phyloP scores from a whole-genome alignment of 2,888 invertebrate species.

The Amblyjoppa proteus region DNA sequence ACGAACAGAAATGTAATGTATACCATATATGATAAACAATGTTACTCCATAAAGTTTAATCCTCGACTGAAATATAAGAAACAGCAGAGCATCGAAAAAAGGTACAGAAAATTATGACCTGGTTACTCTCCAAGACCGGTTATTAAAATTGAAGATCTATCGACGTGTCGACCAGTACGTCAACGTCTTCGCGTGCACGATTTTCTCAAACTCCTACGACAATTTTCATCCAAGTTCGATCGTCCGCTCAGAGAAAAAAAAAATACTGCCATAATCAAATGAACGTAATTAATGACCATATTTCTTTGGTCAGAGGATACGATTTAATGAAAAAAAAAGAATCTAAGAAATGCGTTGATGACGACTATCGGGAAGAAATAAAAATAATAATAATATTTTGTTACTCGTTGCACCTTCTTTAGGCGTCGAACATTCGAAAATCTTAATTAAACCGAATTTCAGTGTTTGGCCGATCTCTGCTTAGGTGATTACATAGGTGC shows the following conservation, averaged over 20 bases:
- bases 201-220: conserved; percentile 2
- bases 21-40: no score
- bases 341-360: no score
- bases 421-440: neutral
- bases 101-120: conserved; percentile 23
- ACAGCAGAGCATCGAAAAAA: neutral
- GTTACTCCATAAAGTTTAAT: neutral
- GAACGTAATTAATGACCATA: no score
- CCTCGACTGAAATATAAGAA: neutral
- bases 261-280: no score
- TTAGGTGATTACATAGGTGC: conserved; percentile 10
- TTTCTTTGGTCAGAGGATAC: no score
- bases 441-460: neutral
- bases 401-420: neutral
- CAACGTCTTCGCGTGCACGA: neutral
- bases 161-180: neutral
- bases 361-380: no score
- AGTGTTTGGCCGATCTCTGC: neutral
- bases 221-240: conserved; percentile 12
- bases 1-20: no score
- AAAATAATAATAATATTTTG: no score
- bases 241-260: neutral
- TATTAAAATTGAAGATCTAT: conserved; percentile 44
- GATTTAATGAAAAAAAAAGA: no score
- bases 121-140: conserved; percentile 46